phyloP scores from a whole-genome alignment of 2,888 invertebrate species.

The Anorthoa munda region DNA sequence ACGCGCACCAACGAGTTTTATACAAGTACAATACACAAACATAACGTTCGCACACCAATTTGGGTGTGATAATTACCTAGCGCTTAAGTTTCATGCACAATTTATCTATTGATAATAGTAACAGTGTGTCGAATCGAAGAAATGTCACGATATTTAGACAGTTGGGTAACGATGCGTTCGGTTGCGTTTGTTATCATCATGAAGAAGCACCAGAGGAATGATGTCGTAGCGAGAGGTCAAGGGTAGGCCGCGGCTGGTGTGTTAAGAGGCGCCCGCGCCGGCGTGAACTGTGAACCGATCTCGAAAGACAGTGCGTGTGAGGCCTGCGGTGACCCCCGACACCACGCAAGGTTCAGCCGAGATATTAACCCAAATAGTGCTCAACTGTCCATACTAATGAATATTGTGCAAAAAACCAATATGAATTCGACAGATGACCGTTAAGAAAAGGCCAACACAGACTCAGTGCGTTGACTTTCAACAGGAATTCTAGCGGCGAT shows the following conservation, averaged over 20 bases:
- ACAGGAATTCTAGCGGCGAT: conserved; percentile 51
- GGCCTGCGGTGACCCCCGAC: conserved; percentile 44
- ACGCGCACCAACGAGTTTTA: conserved; percentile 27
- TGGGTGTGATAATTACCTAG: conserved; percentile 17
- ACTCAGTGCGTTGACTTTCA: conserved; percentile 69
- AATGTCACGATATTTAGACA: conserved; percentile 55
- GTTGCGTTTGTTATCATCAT: conserved; percentile 46
- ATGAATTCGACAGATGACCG: conserved; percentile 47
- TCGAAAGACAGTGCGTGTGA: conserved; percentile 44
- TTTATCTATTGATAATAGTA: conserved; percentile 43
- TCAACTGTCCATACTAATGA: conserved; percentile 48
- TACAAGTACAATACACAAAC: conserved; percentile 11
- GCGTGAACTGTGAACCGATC: conserved; percentile 57
- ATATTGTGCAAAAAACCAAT: conserved; percentile 58
- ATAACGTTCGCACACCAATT: conserved; percentile 26
- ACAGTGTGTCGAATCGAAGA: conserved; percentile 44
- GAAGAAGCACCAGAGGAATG: conserved; percentile 68
- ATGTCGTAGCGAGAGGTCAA: conserved; percentile 70
- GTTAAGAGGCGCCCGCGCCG: conserved; percentile 40
- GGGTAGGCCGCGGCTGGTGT: conserved; percentile 56
- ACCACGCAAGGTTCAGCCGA: conserved; percentile 22
- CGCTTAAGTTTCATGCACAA: conserved; percentile 19
- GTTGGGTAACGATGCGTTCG: conserved; percentile 40
- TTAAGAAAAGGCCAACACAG: conserved; percentile 65
- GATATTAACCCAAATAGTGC: conserved; percentile 55